phyloP scores from a whole-genome alignment of 2,113 vertebrate species.

The Aphyosemion australe region DNA sequence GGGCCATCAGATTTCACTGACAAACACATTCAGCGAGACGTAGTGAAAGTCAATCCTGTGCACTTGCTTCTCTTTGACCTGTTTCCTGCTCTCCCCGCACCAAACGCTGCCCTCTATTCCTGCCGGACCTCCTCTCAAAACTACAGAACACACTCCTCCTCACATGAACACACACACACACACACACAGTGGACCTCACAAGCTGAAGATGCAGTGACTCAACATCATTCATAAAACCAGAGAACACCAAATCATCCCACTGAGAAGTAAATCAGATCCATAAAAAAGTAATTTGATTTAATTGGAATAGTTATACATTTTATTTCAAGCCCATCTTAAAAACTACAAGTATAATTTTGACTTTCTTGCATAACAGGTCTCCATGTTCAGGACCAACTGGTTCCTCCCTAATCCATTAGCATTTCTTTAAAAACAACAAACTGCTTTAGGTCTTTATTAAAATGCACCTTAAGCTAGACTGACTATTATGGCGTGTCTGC shows the following conservation, averaged over 20 bases:
- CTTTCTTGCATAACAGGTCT: conserved; percentile 6
- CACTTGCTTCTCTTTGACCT: conserved; percentile 42
- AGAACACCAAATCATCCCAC: conserved; percentile 45
- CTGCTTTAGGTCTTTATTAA: conserved; percentile 57
- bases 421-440: conserved; percentile 50
- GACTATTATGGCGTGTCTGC: conserved; percentile 54
- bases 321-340: not conserved
- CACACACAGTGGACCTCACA: conserved; percentile 38
- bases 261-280: conserved; percentile 41
- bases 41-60: conserved; percentile 89
- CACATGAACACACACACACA: conserved; percentile 2
- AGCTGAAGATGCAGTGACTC: conserved; percentile 59
- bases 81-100: conserved; percentile 28
- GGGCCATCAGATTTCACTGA: conserved; percentile 87
- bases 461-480: conserved; percentile 54
- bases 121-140: conserved; percentile 29
- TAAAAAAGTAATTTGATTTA: not conserved
- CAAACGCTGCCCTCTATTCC: conserved; percentile 3
- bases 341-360: not conserved
- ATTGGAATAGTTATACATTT: not conserved
- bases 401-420: conserved; percentile 24
- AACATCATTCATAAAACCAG: conserved; percentile 53
- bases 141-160: conserved; percentile 40
- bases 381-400: conserved; percentile 25
- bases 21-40: conserved; percentile 90